Percentiles rank a stretch among this genome's conserved stretches.
Evolutionary conservation across 37 sponge, comb jelly and placozoan species (phyloP).

Genomic region (Oscarella lobularis): DNA sequence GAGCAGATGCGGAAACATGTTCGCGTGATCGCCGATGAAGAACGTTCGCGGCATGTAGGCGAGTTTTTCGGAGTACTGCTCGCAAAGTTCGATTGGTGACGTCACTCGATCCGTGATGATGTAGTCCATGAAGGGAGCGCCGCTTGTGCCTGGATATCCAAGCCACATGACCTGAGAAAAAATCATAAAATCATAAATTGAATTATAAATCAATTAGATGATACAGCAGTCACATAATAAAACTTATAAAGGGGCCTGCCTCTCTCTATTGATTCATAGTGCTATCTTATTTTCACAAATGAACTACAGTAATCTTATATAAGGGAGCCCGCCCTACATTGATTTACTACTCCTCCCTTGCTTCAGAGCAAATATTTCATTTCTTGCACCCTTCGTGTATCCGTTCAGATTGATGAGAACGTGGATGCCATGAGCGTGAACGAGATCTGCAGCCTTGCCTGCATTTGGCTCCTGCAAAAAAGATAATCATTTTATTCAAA

Average conservation of each 20-base stretch:
- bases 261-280: no score
- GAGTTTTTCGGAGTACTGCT: conserved; percentile 92
- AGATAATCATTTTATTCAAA: neutral
- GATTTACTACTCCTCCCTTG: conserved; percentile 31
- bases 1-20: conserved; percentile 98
- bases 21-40: conserved; percentile 93
- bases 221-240: no score
- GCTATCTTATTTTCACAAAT: no score
- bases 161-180: conserved; percentile 90
- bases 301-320: no score
- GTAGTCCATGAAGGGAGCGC: conserved; percentile 97
- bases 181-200: no score
- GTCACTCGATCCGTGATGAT: conserved; percentile 89
- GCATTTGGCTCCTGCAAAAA: conserved; percentile 55
- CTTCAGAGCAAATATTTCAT: conserved; percentile 97
- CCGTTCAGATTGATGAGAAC: conserved; percentile 97
- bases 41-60: conserved; percentile 96
- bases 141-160: conserved; percentile 96
- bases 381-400: conserved; percentile 97
- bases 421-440: conserved; percentile 90
- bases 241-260: no score
- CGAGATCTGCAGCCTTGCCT: conserved; percentile 87
- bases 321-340: no score
- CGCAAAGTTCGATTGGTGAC: conserved; percentile 69
- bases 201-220: no score